These are phyloP conservation scores for Steromphala cineraria DNA, from an alignment of 2,888 invertebrate species.

Conservation along the genomic window DNA sequence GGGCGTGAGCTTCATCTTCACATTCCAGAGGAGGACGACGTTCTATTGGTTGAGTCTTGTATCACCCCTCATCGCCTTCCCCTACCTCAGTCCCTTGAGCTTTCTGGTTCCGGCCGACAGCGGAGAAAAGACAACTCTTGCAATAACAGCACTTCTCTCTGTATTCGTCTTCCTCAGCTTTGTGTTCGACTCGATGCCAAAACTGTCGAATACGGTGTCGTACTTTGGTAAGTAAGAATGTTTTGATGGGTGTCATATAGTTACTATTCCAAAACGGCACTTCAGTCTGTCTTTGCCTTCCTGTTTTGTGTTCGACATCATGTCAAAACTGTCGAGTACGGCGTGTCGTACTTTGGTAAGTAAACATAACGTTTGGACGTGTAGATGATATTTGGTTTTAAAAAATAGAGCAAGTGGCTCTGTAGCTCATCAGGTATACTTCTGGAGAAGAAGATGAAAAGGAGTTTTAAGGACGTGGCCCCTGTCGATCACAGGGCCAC, in stretches of 20 bases:
- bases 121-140: slow-evolving; percentile 22
- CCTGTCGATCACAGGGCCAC: too few species aligned
- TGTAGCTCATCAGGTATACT: too few species aligned
- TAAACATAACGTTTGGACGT: neutral
- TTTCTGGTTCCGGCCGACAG: slow-evolving; percentile 23
- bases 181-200: slow-evolving; percentile 12
- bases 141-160: slow-evolving; percentile 11
- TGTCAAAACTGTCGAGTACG: slow-evolving; percentile 11
- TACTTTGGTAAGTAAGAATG: slow-evolving; percentile 8
- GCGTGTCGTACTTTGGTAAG: neutral
- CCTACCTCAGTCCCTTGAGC: slow-evolving; percentile 5
- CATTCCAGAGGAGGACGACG: neutral
- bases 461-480: too few species aligned
- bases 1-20: neutral
- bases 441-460: too few species aligned
- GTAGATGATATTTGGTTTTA: too few species aligned
- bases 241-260: neutral
- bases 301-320: neutral
- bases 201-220: slow-evolving; percentile 11
- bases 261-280: slow-evolving; percentile 4
- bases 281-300: slow-evolving; percentile 6
- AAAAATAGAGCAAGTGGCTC: too few species aligned
- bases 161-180: neutral
- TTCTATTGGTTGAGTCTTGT: slow-evolving; percentile 14
- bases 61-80: neutral